These are phyloP conservation scores for Abramis brama DNA, from an alignment of 2,113 vertebrate genomes.

Conservation along the genomic window DNA sequence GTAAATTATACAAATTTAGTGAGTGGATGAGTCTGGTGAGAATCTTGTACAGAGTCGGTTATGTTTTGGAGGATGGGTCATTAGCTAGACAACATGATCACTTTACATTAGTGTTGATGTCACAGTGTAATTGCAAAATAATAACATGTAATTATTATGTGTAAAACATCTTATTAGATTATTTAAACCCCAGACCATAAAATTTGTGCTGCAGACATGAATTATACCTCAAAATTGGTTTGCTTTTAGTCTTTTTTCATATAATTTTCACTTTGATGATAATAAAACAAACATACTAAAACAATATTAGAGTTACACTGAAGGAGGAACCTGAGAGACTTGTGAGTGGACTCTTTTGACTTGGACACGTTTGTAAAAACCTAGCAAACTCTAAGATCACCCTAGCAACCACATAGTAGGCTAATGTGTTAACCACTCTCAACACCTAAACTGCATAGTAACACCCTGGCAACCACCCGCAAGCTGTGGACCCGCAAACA, in stretches of 20 bases:
- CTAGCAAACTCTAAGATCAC: not conserved
- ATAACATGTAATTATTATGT: not conserved
- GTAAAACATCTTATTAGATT: not conserved
- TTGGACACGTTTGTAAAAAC: not conserved
- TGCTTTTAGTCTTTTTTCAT: not conserved
- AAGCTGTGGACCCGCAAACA: too few species aligned
- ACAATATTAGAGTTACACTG: not conserved
- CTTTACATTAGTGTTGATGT: not conserved
- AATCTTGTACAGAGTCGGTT: not conserved
- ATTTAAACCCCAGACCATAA: not conserved
- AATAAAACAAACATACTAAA: too few species aligned
- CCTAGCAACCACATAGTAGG: not conserved
- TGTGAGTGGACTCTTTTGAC: not conserved
- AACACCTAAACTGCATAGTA: not conserved
- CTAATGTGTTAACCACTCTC: not conserved
- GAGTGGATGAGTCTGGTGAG: not conserved
- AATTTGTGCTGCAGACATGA: not conserved
- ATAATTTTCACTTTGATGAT: too few species aligned
- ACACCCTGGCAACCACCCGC: not conserved
- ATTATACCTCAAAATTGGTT: not conserved
- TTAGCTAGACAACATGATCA: not conserved
- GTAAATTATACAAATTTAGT: not conserved
- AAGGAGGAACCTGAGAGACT: not conserved
- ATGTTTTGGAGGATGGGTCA: not conserved
- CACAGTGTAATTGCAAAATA: not conserved